Percentiles rank a stretch among this genome's conserved stretches.
Conservation (phyloP, 2,113 vertebrate species). For the Lethenteron reissneri region DNA sequence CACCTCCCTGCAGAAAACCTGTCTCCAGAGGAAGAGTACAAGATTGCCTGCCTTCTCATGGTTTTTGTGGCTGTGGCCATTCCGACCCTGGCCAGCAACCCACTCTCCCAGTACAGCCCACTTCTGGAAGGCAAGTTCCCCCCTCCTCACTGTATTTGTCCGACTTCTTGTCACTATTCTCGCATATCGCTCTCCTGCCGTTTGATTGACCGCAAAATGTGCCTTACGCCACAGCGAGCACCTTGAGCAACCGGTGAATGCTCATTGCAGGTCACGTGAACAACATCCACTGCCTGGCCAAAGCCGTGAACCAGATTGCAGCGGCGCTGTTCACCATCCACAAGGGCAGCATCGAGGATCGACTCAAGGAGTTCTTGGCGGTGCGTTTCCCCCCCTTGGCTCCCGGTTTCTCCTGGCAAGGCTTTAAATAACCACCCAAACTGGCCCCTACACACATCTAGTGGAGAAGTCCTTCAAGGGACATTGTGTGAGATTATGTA, state of each 20-base stretch:
- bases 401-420: too few relatives aligned
- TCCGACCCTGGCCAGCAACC: conserved; percentile 40
- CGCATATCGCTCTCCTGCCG: too few relatives aligned
- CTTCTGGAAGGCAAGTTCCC: conserved; percentile 37
- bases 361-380: conserved; percentile 68
- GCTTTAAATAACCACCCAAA: too few relatives aligned
- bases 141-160: background rate
- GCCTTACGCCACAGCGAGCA: too few relatives aligned
- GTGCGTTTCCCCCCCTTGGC: conserved; percentile 20
- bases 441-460: too few relatives aligned
- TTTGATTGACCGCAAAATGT: too few relatives aligned
- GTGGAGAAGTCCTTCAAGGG: too few relatives aligned
- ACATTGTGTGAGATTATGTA: too few relatives aligned
- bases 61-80: conserved; percentile 57
- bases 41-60: conserved; percentile 47
- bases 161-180: background rate
- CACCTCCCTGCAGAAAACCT: conserved; percentile 28
- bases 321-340: conserved; percentile 67
- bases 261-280: conserved; percentile 41
- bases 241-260: too few relatives aligned
- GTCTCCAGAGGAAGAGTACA: conserved; percentile 58
- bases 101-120: conserved; percentile 36
- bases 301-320: conserved; percentile 47
- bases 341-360: conserved; percentile 55
- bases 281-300: conserved; percentile 67